A percentile compares a stretch with the other conserved stretches of the same genome.
Evolutionary conservation across 2,797 vertebrate genomes (phyloP).

Genomic region (Menidia menidia): DNA sequence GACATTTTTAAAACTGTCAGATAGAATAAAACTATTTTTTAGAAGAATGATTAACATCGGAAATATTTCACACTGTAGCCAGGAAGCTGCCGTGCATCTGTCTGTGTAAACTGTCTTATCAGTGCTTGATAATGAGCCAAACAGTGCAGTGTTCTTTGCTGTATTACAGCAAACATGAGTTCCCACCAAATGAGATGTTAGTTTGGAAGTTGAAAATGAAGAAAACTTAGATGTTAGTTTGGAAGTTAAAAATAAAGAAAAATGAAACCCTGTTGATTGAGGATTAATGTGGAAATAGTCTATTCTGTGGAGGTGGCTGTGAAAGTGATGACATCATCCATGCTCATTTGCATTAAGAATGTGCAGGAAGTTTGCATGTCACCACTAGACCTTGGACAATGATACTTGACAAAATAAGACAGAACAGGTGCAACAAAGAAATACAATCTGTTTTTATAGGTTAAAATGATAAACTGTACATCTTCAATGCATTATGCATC

Average conservation of each 20-base stretch:
- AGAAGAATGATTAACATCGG: constrained; percentile 54
- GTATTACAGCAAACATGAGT: constrained; percentile 1
- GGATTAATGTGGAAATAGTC: not conserved
- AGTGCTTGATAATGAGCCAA: constrained; percentile 7
- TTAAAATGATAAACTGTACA: no score
- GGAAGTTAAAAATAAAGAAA: not conserved
- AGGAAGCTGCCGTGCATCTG: constrained; percentile 11
- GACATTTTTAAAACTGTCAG: constrained; percentile 11
- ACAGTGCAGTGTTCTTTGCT: not conserved
- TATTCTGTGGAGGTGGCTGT: not conserved
- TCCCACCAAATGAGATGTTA: no score
- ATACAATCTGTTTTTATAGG: not conserved
- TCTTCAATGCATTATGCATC: no score
- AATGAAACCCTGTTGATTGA: not conserved
- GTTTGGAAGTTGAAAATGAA: no score
- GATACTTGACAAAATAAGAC: not conserved
- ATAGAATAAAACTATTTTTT: constrained; percentile 1
- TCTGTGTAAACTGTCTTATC: constrained; percentile 33
- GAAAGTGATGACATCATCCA: not conserved
- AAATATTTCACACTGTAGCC: constrained; percentile 26
- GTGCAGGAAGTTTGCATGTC: constrained; percentile 47
- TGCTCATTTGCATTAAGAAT: constrained; percentile 55
- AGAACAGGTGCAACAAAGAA: not conserved
- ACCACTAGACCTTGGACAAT: constrained; percentile 13
- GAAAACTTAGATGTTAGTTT: no score